These are phyloP conservation scores for Takifugu ocellatus DNA, from an alignment of 2,797 vertebrate species.

Conservation along the genomic window DNA sequence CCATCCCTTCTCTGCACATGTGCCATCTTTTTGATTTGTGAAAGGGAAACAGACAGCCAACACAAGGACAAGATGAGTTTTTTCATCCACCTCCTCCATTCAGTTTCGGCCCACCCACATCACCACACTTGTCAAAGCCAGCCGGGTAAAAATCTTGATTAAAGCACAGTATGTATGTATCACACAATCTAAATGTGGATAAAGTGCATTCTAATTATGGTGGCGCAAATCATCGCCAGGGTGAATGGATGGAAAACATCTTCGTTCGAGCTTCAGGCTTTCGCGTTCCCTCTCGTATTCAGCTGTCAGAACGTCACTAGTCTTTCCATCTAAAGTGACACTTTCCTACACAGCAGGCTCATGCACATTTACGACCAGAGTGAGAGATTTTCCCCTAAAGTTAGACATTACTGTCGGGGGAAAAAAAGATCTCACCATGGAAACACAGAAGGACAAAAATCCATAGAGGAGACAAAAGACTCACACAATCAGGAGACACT, in stretches of 20 bases:
- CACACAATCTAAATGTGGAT: not conserved
- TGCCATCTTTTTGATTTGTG: not conserved
- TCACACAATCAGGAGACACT: not conserved
- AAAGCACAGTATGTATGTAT: not conserved
- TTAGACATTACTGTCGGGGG: constrained; percentile 25
- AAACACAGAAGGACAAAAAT: not conserved
- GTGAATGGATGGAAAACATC: too few relatives aligned
- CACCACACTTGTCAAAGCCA: not conserved
- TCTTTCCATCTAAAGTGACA: constrained; percentile 33
- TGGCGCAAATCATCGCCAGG: too few relatives aligned
- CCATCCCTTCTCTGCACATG: constrained; percentile 23
- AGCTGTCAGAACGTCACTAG: constrained; percentile 24
- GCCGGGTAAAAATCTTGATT: not conserved
- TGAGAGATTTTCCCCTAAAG: constrained; percentile 29
- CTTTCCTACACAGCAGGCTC: not conserved
- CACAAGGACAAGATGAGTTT: constrained; percentile 22
- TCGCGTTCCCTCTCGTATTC: constrained; percentile 24
- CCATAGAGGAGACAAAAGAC: not conserved
- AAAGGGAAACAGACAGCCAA: constrained; percentile 25
- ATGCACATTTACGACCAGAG: not conserved
- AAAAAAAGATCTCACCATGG: constrained; percentile 8
- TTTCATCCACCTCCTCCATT: constrained; percentile 6
- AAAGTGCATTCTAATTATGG: not conserved
- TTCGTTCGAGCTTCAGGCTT: constrained; percentile 11
- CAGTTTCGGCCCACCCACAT: constrained; percentile 1